Conservation (phyloP, 2,797 vertebrate species). For the Carapus acus region DNA sequence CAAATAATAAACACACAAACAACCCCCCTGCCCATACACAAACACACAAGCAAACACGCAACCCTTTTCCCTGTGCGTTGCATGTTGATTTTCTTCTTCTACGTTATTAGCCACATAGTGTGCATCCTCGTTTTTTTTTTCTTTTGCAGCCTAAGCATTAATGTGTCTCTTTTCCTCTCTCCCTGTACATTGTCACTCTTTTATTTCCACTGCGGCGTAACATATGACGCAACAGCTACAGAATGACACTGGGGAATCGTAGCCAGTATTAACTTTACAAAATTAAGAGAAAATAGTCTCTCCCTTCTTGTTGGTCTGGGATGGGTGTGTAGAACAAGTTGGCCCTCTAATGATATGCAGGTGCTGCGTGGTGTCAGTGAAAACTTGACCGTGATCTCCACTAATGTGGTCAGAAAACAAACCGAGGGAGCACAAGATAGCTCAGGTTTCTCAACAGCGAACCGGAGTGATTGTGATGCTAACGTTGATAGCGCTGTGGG, state of each 20-base stretch:
- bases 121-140: conserved; percentile 19
- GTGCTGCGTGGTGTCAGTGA: conserved; percentile 36
- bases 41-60: too few species aligned
- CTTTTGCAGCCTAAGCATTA: conserved; percentile 31
- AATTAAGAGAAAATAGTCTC: conserved; percentile 24
- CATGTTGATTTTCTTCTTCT: conserved; percentile 16
- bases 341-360: conserved; percentile 45
- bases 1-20: conserved; percentile 74
- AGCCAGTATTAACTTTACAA: not conserved
- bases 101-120: conserved; percentile 20
- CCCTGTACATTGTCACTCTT: conserved; percentile 8
- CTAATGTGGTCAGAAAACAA: conserved; percentile 51
- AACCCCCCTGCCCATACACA: conserved; percentile 54
- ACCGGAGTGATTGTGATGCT: conserved; percentile 45
- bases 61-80: conserved; percentile 34
- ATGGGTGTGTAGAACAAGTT: conserved; percentile 23
- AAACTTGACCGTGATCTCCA: conserved; percentile 45
- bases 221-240: too few species aligned
- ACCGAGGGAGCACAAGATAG: conserved; percentile 33
- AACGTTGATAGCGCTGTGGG: conserved; percentile 47
- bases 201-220: too few species aligned
- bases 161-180: conserved; percentile 30
- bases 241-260: not conserved
- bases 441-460: conserved; percentile 57
- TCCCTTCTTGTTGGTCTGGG: conserved; percentile 4